Evolutionary conservation across 2,797 vertebrate species (phyloP).

Genomic region (Alcedo atthis): DNA sequence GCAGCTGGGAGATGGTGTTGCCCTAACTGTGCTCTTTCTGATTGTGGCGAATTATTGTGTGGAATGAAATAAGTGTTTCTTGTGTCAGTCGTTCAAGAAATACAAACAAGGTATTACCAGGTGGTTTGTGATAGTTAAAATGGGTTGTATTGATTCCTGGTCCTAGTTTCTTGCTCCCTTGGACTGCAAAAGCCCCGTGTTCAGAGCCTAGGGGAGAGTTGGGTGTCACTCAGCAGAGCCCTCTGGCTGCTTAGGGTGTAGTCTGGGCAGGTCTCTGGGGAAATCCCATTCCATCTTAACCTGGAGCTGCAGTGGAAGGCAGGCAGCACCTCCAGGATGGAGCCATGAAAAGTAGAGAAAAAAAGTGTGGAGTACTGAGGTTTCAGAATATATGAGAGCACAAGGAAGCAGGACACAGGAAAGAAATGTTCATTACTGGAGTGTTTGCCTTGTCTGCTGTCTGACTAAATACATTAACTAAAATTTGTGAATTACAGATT

Average conservation of each 20-base stretch:
- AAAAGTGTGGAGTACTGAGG: neutral
- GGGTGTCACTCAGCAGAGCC: constrained; percentile 1
- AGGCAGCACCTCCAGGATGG: neutral
- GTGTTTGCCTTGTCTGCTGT: neutral
- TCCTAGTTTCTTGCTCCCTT: neutral
- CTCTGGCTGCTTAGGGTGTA: neutral
- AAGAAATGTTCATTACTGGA: neutral
- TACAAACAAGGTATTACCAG: constrained; percentile 80
- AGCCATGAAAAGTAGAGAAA: neutral
- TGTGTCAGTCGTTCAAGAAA: constrained; percentile 79
- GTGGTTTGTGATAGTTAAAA: constrained; percentile 78
- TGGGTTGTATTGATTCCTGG: constrained; percentile 67
- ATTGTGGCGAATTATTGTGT: constrained; percentile 80
- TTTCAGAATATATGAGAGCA: neutral
- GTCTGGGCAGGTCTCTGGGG: neutral
- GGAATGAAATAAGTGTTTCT: constrained; percentile 83
- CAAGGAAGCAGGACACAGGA: rapidly evolving
- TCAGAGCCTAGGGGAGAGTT: neutral
- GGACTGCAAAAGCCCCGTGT: constrained; percentile 14
- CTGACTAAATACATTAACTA: neutral
- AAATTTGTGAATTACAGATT: neutral
- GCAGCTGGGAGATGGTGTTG: constrained; percentile 84
- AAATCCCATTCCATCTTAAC: neutral
- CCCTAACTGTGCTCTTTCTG: constrained; percentile 77
- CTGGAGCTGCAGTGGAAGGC: neutral